phyloP scores from a whole-genome alignment of 2,797 vertebrate species.

The Hapalemur alaotrensis region DNA sequence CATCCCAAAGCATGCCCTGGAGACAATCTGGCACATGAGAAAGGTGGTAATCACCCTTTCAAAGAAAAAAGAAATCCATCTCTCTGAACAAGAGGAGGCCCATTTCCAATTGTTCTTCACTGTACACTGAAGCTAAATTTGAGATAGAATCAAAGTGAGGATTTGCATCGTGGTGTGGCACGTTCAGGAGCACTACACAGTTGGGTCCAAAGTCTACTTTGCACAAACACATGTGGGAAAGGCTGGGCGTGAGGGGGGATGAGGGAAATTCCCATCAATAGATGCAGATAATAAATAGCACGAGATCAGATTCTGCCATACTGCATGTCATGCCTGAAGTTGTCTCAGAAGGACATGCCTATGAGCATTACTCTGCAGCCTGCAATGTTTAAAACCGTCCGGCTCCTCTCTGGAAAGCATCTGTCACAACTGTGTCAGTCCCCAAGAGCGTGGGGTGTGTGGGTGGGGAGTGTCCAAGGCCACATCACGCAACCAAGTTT shows the following conservation, averaged over 20 bases:
- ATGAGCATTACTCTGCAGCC: not conserved
- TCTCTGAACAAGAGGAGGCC: not conserved
- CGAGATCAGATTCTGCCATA: not conserved
- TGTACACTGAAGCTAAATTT: not conserved
- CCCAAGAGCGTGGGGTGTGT: not conserved
- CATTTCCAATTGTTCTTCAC: conserved; percentile 3
- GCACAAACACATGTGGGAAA: not conserved
- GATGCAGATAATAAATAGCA: not conserved
- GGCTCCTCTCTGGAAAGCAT: not conserved
- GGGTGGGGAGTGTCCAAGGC: not conserved
- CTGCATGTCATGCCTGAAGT: not conserved
- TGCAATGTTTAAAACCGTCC: not conserved
- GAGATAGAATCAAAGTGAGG: not conserved
- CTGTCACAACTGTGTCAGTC: not conserved
- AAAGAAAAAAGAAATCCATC: not conserved
- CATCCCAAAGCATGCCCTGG: not conserved
- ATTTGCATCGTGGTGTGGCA: not conserved
- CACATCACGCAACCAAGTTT: not conserved
- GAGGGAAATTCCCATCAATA: not conserved
- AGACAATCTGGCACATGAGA: not conserved
- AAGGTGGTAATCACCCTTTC: not conserved
- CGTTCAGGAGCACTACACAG: not conserved
- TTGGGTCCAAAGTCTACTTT: not conserved
- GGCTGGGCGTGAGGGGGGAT: fast-evolving
- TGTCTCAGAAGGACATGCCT: not conserved